Evolutionary conservation across 23 tunicate species (phyloP), one percentile per base, ranked within the genome.

Genomic region (Diplosoma virens): DNA sequence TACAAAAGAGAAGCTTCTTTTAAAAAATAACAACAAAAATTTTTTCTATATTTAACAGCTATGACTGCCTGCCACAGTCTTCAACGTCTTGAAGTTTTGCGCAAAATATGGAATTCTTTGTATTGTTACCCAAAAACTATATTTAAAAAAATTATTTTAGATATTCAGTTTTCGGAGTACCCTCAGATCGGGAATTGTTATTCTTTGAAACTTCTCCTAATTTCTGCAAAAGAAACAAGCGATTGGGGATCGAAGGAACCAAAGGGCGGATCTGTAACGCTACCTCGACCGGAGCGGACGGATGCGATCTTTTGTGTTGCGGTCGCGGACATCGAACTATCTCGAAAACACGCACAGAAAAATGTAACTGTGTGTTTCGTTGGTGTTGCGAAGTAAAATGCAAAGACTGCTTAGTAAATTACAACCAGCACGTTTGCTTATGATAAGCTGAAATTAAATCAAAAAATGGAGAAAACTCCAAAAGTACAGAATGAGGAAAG

Each of bases 331-430:
- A 71, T 66, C 29, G 32, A 3, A 78, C 93, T 20, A 55, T 47
- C 0, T 67, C 47, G 0, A 77, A 78, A 54, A 82, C 96, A 0
- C 80, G 82, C 25, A 61, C 33, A 0, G 94, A 93, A 72, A 83
- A 66, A 71, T 93, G 98, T 67, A 82, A 71, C 16, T 93, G 98
- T 75, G 86, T 67, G 16, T 93, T 93, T 32, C 76, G 82, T 24
- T 93, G 98, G 98, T 93, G 98, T 81, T 93, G 98, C 85, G 66
- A 78, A n/a, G 94, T 93, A 0, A 72, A 76, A 24, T 93, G 98
- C 75, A 76, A 86, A 20, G 50, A 74, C 20, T 93, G 98, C 72
- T 73, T 30, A 24, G 73, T 73, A 17, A 35, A 66, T 21, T 79
- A 83, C 50, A 77, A 86, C 26, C 81, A 90, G 50, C 86, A 90